Base-by-base conservation (phyloP, 1,140 invertebrate genomes). In the Calephelis virginiensis region DNA sequence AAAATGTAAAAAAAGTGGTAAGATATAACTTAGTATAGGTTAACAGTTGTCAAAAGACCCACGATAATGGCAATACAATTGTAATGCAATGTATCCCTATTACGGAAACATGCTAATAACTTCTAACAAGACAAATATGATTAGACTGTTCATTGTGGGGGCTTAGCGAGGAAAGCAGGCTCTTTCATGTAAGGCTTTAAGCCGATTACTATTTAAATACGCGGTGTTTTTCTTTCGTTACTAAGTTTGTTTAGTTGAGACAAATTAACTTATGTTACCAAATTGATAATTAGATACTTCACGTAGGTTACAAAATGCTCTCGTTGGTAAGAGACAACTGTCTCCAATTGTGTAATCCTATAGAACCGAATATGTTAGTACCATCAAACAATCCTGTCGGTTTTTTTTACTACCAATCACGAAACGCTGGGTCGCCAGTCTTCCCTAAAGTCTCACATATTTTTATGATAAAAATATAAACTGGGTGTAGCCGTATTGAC, bases 141-240 rank as follows among this genome's bases (percentile, higher is more conserved):
- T 53, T 53, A 53, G 49, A 10, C 49, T 53, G 49, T 17, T 53
- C 49, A 53, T 53, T 28, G 49, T 17, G 49, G 14, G 8, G 49
- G 49, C 49, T 53, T 53, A 53, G 17, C 49, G 49, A 17, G 14
- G 48, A 10, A 53, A 53, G 8, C 4, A 53, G 49, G 49, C 49
- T 28, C 49, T 53, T 53, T 53, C 13, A 60, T 64, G 63, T 69
- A 69, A 48, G 67, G 63, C 63, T 69, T 69, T 64, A 65, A 69
- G 40, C 68, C 47, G 68, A 65, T 69, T 69, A 69, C 47, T 13
- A 13, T 12, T 61, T 43, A 69, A 50, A 64, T 48, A 64, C 38
- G 63, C 49, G 50, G 48, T 49, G 47, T 48, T 63, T 49, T 63
- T 40, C 47, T 11, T 48, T 12, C 40, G 28, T 49, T 60, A 38